A percentile compares a stretch with the other conserved stretches of the same genome.
These are phyloP conservation scores for Drosophila nr. medialis DNA, from an alignment of 2,888 invertebrate genomes.

Conservation along the genomic window DNA sequence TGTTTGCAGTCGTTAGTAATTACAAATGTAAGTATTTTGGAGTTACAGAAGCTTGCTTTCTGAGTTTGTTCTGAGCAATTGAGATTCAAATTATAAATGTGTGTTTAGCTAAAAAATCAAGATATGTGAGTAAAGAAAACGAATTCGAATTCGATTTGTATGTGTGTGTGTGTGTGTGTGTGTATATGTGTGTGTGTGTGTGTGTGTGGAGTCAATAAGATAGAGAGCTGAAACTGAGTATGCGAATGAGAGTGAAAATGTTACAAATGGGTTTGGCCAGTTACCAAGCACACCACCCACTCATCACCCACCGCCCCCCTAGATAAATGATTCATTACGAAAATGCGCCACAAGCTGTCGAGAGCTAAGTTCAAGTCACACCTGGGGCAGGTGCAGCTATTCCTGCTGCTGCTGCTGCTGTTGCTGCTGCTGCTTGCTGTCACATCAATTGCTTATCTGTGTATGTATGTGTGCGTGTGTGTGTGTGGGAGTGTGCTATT, in stretches of 20 bases:
- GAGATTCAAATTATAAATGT: slow-evolving; percentile 16
- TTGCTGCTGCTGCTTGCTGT: slow-evolving; percentile 20
- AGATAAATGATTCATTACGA: slow-evolving; percentile 63
- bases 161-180: background rate
- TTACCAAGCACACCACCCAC: background rate
- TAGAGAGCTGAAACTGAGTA: slow-evolving; percentile 8
- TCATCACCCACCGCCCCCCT: background rate
- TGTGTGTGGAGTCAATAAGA: slow-evolving; percentile 6
- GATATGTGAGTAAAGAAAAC: background rate
- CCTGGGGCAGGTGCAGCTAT: slow-evolving; percentile 55
- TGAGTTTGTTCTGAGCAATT: slow-evolving; percentile 1
- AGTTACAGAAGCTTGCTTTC: slow-evolving; percentile 33
- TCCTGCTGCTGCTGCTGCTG: background rate
- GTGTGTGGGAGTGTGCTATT: slow-evolving; percentile 40
- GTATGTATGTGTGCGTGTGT: slow-evolving; percentile 15
- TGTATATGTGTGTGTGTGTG: slow-evolving; percentile 2
- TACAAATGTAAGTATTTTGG: slow-evolving; percentile 47
- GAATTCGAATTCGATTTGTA: slow-evolving; percentile 5
- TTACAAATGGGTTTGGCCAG: slow-evolving; percentile 48
- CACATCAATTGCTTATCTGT: slow-evolving; percentile 24
- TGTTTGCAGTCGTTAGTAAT: slow-evolving; percentile 61
- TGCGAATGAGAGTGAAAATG: slow-evolving; percentile 8
- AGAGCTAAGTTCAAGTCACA: slow-evolving; percentile 38
- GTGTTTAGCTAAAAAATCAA: background rate
- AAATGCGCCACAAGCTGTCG: slow-evolving; percentile 51